A percentile compares a stretch with the other conserved stretches of the same genome.
These are phyloP conservation scores for Chloebia gouldiae DNA, from an alignment of 2,113 vertebrate genomes.

Conservation along the genomic window DNA sequence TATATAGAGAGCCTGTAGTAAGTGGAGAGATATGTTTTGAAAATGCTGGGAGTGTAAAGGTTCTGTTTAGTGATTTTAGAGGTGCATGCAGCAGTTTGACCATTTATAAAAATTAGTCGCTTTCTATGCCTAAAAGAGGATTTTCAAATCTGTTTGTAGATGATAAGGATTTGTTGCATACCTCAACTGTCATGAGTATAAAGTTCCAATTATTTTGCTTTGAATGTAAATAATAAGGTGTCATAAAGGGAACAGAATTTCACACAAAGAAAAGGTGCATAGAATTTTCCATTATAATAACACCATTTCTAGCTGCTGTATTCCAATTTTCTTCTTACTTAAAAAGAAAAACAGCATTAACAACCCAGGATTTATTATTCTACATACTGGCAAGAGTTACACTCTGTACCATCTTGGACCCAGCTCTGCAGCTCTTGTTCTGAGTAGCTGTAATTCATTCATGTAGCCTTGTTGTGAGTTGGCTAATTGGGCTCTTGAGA, in stretches of 20 bases:
- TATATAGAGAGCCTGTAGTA: background rate
- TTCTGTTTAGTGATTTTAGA: background rate
- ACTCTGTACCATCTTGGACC: background rate
- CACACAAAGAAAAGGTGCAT: background rate
- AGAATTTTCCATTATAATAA: background rate
- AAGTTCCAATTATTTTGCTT: slow-evolving; percentile 26
- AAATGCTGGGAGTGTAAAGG: background rate
- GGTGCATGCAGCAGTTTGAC: background rate
- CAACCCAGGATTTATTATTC: background rate
- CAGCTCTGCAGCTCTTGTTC: background rate
- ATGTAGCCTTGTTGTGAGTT: background rate
- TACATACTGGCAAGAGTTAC: background rate
- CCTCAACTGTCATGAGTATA: background rate
- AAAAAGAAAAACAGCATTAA: background rate
- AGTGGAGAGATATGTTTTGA: background rate
- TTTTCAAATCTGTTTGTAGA: background rate
- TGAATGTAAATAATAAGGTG: background rate
- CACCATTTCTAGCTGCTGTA: background rate
- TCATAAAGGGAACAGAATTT: slow-evolving; percentile 8
- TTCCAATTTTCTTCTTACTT: slow-evolving; percentile 18
- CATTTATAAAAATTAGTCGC: background rate
- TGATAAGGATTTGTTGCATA: background rate
- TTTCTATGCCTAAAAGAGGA: background rate
- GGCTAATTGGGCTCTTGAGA: background rate
- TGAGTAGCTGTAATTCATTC: background rate